Percentiles rank a stretch among this genome's conserved stretches.
phyloP scores from a whole-genome alignment of 2,797 vertebrate genomes.

The Catostomus latipinnis region DNA sequence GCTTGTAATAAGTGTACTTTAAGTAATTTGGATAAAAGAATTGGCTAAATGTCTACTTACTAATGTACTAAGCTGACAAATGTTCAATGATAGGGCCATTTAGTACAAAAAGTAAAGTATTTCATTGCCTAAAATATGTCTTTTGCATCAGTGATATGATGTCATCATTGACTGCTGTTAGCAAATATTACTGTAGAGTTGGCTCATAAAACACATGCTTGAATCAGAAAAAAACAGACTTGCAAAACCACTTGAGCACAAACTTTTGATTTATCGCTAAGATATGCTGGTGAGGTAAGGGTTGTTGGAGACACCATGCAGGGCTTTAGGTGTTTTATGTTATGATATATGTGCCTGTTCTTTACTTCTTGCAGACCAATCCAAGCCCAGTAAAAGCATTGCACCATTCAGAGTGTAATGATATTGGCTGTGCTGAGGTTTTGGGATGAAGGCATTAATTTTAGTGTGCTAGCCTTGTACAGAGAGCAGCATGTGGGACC shows the following conservation, averaged over 20 bases:
- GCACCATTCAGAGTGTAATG: background rate
- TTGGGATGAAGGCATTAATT: constrained; percentile 22
- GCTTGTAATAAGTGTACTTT: background rate
- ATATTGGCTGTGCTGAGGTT: background rate
- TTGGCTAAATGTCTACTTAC: background rate
- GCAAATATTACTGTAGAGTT: constrained; percentile 12
- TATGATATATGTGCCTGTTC: constrained; percentile 2
- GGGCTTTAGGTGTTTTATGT: constrained; percentile 5
- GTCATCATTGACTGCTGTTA: background rate
- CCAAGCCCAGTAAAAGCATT: constrained; percentile 6
- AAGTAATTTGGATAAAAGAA: background rate
- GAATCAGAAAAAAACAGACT: background rate
- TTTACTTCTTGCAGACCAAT: background rate
- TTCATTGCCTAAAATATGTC: background rate
- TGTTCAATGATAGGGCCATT: background rate
- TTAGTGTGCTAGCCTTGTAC: constrained; percentile 32
- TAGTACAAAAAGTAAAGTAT: background rate
- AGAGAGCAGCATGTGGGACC: constrained; percentile 34
- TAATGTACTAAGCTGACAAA: background rate
- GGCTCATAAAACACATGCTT: background rate
- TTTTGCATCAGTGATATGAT: background rate
- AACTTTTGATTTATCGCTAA: background rate
- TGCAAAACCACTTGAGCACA: background rate
- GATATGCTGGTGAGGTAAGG: background rate
- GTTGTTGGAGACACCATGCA: background rate